Base-by-base conservation (phyloP, 1,140 invertebrate species). In the Araneus ventricosus region DNA sequence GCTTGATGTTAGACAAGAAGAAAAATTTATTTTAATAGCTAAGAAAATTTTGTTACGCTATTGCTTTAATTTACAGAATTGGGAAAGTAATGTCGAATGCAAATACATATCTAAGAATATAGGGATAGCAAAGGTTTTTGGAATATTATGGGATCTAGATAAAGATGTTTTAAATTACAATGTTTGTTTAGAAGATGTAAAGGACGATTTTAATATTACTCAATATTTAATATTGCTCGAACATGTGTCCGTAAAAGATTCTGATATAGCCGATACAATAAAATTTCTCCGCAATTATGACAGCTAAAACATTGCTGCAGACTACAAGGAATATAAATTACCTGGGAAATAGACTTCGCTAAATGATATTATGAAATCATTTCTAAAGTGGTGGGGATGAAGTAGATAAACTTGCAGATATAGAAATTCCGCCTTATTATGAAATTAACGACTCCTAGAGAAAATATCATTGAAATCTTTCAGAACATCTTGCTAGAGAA, bases 241-340 rank as follows among this genome's bases (percentile, higher is more conserved):
- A n/a, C n/a, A n/a, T n/a, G n/a, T n/a, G n/a, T 22, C 27, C 61
- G 24, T 79, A 4, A 75, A 34, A 70, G 22, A 88, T 34, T 94
- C 88, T 93, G 93, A 94, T 88, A 80, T 67, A 20, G 34, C 87
- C 7, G 89, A 89, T n/a, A 41, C 79, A 5, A 79, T 45, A 34
- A n/a, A n/a, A n/a, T n/a, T 37, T 30, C 34, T 89, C 89, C 41
- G 67, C 92, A 22, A 34, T 61, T 37, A 14, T 91, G 30, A 5
- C 10, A 37, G 34, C 86, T 24, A 67, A 88, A 88, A 34, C 70
- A 4, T 67, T 6, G 27, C 41, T 37, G 39, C 34, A 88, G 41
- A 75, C 37, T n/a, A n/a, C n/a, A n/a, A n/a, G n/a, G n/a, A 17
- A 63, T 6, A 20, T 30, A 88, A 88, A 39, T 34, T 88, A 30